A percentile compares a stretch with the other conserved stretches of the same genome.
phyloP scores from a whole-genome alignment of 1,140 invertebrate species.

The Zaprionus tsacasi region DNA sequence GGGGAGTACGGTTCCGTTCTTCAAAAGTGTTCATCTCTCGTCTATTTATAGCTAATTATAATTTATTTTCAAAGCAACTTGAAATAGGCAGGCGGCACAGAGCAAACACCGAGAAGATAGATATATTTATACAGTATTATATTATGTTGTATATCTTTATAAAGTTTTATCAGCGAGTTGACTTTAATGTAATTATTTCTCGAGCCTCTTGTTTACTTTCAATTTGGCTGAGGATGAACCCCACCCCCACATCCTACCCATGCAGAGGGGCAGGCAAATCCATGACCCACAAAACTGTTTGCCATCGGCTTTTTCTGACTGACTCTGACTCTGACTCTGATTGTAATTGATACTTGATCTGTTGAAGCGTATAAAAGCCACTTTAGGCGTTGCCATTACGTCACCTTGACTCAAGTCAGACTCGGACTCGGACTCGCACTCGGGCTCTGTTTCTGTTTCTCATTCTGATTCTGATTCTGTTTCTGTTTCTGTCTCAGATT shows the following conservation, averaged over 20 bases:
- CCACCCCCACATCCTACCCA: neutral
- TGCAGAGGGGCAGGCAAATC: slow-evolving; percentile 17
- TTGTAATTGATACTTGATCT: slow-evolving; percentile 82
- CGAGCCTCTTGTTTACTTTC: slow-evolving; percentile 36
- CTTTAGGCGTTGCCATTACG: slow-evolving; percentile 79
- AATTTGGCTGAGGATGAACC: slow-evolving; percentile 13
- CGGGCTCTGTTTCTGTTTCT: slow-evolving; percentile 28
- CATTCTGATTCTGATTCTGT: slow-evolving; percentile 26
- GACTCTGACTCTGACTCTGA: too few relatives aligned
- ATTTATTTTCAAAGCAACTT: slow-evolving; percentile 64
- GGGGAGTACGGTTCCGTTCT: slow-evolving; percentile 14
- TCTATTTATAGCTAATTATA: slow-evolving; percentile 72
- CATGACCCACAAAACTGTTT: slow-evolving; percentile 65
- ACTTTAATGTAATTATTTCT: slow-evolving; percentile 22
- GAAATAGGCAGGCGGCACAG: slow-evolving; percentile 20
- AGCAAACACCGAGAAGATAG: neutral
- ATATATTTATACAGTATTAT: slow-evolving; percentile 16
- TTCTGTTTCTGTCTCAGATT: neutral
- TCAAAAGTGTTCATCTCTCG: slow-evolving; percentile 26
- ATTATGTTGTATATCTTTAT: slow-evolving; percentile 3
- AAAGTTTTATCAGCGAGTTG: slow-evolving; percentile 9
- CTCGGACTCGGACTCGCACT: slow-evolving; percentile 35
- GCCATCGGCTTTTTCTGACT: slow-evolving; percentile 48
- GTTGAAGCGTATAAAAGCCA: slow-evolving; percentile 77
- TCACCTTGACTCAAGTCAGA: slow-evolving; percentile 70